Conservation (phyloP, 2,113 vertebrate species). For the Carassius gibelio region DNA sequence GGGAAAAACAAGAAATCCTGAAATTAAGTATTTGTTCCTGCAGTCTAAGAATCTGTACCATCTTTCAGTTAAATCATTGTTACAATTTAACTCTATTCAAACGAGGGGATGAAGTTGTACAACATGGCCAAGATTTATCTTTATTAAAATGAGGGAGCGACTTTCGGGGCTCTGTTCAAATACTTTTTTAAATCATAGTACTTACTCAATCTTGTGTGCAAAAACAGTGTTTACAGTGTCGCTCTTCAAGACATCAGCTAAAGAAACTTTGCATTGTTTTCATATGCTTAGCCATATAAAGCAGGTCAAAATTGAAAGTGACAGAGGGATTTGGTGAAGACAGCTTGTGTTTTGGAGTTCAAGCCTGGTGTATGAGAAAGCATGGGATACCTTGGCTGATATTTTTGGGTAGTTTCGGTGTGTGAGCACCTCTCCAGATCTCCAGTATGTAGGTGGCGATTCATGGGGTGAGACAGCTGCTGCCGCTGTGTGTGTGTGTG, state of each 20-base stretch:
- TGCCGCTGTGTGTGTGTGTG: constrained; percentile 33
- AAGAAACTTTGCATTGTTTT: not conserved
- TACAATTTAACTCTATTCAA: not conserved
- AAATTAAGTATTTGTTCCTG: not conserved
- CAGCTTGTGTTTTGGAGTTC: constrained; percentile 1
- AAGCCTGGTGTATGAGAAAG: not conserved
- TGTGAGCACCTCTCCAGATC: constrained; percentile 18
- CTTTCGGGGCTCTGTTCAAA: not conserved
- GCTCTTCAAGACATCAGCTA: not conserved
- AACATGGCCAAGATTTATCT: not conserved
- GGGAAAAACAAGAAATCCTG: not conserved
- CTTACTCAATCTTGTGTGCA: not conserved
- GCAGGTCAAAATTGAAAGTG: not conserved
- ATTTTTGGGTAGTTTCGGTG: constrained; percentile 23
- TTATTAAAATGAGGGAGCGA: not conserved
- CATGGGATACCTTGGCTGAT: constrained; percentile 21
- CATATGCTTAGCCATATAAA: not conserved
- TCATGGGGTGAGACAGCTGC: constrained; percentile 48
- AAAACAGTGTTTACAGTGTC: not conserved
- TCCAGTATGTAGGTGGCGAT: constrained; percentile 42
- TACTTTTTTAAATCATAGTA: not conserved
- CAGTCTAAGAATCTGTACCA: not conserved
- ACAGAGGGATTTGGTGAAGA: not conserved
- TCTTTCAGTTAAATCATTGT: not conserved
- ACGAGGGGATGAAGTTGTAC: not conserved